A percentile compares a stretch with the other conserved stretches of the same genome.
These are phyloP conservation scores for Apodemus agrarius DNA, from an alignment of 2,797 vertebrate genomes.

Conservation along the genomic window DNA sequence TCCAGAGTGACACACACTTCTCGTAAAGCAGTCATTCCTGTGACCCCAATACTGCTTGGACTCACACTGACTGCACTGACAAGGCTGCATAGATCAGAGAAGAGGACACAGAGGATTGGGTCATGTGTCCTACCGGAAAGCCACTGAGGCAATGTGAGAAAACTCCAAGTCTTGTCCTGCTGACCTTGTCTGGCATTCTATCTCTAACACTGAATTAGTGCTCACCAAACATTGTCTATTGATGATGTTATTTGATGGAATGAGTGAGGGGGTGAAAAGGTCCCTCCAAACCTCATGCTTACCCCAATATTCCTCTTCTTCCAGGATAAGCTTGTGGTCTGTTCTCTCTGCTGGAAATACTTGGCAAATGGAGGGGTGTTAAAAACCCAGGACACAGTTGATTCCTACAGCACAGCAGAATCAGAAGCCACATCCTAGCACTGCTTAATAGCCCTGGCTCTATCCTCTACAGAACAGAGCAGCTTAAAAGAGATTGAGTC, in stretches of 20 bases:
- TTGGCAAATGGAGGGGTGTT: conserved; percentile 34
- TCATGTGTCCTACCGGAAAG: not conserved
- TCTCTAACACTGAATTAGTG: not conserved
- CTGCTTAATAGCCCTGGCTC: conserved; percentile 48
- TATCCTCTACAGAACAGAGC: conserved; percentile 58
- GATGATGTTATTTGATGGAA: not conserved
- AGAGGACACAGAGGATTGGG: not conserved
- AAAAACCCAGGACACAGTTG: conserved; percentile 25
- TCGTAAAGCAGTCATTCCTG: not conserved
- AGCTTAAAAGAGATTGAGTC: conserved; percentile 75
- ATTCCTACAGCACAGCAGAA: conserved; percentile 50
- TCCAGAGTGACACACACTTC: fast-evolving
- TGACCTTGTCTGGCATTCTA: not conserved
- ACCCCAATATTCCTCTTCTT: not conserved
- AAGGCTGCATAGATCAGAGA: not conserved
- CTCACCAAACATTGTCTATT: not conserved
- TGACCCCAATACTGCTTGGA: not conserved
- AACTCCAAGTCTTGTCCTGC: not conserved
- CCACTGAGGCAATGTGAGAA: not conserved
- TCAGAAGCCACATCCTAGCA: conserved; percentile 65
- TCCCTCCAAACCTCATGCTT: not conserved
- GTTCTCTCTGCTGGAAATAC: not conserved
- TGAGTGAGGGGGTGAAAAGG: not conserved
- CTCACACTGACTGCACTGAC: not conserved
- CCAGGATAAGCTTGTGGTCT: not conserved